These are phyloP conservation scores for Tragelaphus eurycerus DNA, from an alignment of 2,797 vertebrate species.

Conservation along the genomic window DNA sequence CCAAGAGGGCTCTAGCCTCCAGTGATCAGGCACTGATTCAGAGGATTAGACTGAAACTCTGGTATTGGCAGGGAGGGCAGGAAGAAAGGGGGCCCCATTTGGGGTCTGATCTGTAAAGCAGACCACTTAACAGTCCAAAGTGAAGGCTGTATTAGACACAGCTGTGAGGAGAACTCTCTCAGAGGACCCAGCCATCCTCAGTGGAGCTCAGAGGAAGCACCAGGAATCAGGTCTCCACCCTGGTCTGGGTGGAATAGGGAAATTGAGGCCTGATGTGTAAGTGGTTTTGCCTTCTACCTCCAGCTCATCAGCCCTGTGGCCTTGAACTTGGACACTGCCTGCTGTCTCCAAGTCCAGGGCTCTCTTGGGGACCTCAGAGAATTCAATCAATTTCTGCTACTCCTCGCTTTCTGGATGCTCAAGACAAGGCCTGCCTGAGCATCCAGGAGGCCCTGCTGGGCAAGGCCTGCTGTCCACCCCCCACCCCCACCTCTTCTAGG, in stretches of 20 bases:
- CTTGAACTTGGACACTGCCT: not conserved
- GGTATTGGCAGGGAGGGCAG: not conserved
- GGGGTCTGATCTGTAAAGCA: not conserved
- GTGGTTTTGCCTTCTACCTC: not conserved
- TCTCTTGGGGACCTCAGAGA: not conserved
- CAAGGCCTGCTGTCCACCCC: rapidly evolving
- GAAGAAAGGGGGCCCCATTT: not conserved
- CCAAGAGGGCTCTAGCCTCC: not conserved
- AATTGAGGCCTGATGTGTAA: not conserved
- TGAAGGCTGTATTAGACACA: rapidly evolving
- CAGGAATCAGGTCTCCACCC: not conserved
- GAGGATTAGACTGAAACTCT: not conserved
- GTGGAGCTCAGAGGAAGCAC: not conserved
- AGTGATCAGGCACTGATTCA: not conserved
- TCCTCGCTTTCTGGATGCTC: not conserved
- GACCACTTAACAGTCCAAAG: not conserved
- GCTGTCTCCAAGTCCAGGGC: not conserved
- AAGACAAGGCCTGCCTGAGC: not conserved
- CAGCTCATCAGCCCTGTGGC: not conserved
- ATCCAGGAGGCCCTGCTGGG: not conserved
- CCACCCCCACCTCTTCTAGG: not conserved
- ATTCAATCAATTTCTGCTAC: not conserved
- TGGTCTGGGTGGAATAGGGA: too few relatives aligned
- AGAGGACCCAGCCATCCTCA: not conserved
- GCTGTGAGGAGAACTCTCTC: not conserved